Conservation (phyloP, 2,888 invertebrate species). For the Noctua janthina region DNA sequence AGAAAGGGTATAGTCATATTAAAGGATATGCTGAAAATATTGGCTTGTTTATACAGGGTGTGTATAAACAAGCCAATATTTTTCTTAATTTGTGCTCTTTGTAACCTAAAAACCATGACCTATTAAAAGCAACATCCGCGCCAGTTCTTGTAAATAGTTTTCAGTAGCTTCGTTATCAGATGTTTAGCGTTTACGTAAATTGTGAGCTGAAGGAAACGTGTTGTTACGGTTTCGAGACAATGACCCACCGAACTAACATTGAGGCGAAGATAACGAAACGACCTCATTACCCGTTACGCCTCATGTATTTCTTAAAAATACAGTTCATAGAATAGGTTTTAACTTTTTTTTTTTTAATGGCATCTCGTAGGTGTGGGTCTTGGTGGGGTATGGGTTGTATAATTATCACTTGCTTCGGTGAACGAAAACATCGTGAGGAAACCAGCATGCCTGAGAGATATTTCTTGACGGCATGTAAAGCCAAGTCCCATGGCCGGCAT, state of each 20-base stretch:
- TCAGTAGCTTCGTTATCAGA: conserved; percentile 27
- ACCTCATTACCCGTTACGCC: not conserved
- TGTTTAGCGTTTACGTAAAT: conserved; percentile 42
- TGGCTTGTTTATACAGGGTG: too few species aligned
- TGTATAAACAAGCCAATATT: not conserved
- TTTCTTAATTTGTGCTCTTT: not conserved
- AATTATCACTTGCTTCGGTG: too few species aligned
- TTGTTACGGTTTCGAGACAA: conserved; percentile 54
- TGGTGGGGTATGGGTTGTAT: too few species aligned
- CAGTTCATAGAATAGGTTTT: not conserved
- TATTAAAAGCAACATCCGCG: conserved; percentile 12
- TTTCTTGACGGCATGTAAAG: too few species aligned
- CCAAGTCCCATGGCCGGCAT: too few species aligned
- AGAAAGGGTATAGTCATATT: too few species aligned
- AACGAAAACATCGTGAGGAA: too few species aligned
- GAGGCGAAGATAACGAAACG: conserved; percentile 24
- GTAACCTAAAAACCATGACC: conserved; percentile 21
- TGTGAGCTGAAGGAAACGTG: conserved; percentile 43
- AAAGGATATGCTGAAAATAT: too few species aligned
- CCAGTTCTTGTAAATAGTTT: conserved; percentile 21
- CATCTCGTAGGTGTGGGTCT: too few species aligned
- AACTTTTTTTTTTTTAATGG: too few species aligned
- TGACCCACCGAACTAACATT: conserved; percentile 43
- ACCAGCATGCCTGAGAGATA: too few species aligned
- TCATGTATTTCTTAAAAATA: not conserved